phyloP scores from a whole-genome alignment of 2,113 vertebrate genomes.

The Carassius carassius region DNA sequence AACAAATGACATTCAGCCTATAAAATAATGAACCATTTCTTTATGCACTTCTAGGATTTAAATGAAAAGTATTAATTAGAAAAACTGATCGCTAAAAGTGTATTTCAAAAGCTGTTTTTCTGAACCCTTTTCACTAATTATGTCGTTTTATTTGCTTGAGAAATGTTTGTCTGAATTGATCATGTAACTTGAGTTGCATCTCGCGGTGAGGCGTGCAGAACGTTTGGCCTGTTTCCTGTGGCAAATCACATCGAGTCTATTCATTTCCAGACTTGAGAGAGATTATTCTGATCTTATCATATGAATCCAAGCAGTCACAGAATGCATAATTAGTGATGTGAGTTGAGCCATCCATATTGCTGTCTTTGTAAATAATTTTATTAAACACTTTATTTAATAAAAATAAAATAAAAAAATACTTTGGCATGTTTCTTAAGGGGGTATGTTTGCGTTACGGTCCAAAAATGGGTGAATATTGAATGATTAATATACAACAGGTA shows the following conservation, averaged over 20 bases:
- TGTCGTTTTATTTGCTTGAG: neutral
- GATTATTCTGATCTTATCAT: neutral
- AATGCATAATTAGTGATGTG: neutral
- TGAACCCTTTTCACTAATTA: neutral
- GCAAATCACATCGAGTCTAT: neutral
- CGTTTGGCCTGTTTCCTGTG: neutral
- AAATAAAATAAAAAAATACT: conserved; percentile 6
- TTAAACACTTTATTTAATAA: conserved; percentile 64
- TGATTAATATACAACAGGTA: neutral
- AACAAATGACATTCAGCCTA: neutral
- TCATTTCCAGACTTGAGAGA: neutral
- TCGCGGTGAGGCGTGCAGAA: neutral
- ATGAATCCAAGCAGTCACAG: conserved; percentile 7
- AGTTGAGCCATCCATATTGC: conserved; percentile 35
- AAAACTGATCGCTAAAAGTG: neutral
- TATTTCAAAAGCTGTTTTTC: neutral
- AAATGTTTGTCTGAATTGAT: conserved; percentile 4
- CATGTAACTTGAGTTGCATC: neutral
- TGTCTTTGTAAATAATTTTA: conserved; percentile 62
- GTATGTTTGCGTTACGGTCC: neutral
- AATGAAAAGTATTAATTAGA: neutral
- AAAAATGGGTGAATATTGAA: neutral
- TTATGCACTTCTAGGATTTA: neutral
- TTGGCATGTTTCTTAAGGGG: neutral
- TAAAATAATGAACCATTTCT: neutral